Conservation (phyloP, 2,113 vertebrate genomes). For the Equus quagga region DNA sequence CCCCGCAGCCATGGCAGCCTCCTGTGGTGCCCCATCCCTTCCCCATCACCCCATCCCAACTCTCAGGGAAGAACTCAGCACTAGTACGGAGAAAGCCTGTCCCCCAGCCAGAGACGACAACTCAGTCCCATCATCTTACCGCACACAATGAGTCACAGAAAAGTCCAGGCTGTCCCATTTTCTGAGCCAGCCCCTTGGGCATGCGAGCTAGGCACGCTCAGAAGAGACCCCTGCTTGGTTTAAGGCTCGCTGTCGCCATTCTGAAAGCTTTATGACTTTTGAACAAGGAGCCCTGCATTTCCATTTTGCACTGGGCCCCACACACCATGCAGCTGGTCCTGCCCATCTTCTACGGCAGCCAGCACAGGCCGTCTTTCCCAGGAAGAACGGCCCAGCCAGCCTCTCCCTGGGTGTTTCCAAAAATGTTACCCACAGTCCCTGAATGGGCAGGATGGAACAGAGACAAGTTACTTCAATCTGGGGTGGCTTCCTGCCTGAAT, state of each 20-base stretch:
- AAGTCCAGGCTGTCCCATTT: not conserved
- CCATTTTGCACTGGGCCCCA: not conserved
- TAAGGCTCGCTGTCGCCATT: not conserved
- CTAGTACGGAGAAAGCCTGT: not conserved
- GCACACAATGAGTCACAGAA: not conserved
- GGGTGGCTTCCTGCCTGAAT: constrained; percentile 44
- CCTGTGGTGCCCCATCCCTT: not conserved
- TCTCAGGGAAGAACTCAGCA: not conserved
- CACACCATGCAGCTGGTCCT: constrained; percentile 13
- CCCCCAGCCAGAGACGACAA: not conserved
- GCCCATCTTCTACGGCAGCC: constrained; percentile 40
- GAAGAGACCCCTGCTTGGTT: not conserved
- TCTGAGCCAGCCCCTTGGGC: not conserved
- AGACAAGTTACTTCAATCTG: constrained; percentile 67
- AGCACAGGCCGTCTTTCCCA: not conserved
- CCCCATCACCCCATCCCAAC: not conserved
- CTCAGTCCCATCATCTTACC: constrained; percentile 1
- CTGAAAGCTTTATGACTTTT: not conserved
- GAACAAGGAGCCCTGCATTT: not conserved
- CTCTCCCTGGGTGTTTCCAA: constrained; percentile 76
- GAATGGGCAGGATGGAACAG: constrained; percentile 24
- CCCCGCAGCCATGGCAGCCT: not conserved
- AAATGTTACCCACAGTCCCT: constrained; percentile 64
- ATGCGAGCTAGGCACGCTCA: not conserved
- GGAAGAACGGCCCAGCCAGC: constrained; percentile 30